Percentiles rank a stretch among this genome's conserved stretches.
Conservation (phyloP, 2,113 vertebrate species). For the Daboia siamensis region DNA sequence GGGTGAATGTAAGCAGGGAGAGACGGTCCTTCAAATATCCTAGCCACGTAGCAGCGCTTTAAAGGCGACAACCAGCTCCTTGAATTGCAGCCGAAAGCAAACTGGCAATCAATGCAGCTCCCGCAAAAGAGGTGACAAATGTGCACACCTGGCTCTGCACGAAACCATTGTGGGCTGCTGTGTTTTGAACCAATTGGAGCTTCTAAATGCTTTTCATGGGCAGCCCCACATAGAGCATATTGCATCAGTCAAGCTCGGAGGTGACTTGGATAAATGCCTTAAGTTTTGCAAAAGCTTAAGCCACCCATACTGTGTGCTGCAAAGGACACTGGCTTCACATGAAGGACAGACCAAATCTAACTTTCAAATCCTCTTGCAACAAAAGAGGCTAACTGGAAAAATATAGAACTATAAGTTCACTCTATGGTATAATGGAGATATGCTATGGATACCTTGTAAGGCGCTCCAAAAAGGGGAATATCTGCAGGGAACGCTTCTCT, state of each 20-base stretch:
- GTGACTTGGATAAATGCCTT: neutral
- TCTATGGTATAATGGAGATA: neutral
- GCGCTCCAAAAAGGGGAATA: slow-evolving; percentile 86
- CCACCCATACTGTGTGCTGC: neutral
- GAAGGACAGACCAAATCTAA: neutral
- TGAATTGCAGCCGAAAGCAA: neutral
- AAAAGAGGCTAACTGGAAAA: neutral
- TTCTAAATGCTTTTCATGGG: neutral
- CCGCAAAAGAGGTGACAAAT: neutral
- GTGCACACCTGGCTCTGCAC: neutral
- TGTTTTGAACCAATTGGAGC: neutral
- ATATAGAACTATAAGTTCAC: neutral
- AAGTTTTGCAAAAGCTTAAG: neutral
- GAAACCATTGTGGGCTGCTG: neutral
- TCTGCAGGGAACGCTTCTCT: slow-evolving; percentile 73
- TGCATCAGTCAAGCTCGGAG: neutral
- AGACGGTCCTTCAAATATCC: neutral
- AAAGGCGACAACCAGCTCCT: neutral
- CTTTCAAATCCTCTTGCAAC: neutral
- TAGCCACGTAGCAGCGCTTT: neutral
- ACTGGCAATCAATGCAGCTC: neutral
- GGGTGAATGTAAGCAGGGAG: neutral
- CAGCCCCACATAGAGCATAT: neutral
- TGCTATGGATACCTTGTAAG: slow-evolving; percentile 83
- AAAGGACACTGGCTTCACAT: neutral